These are phyloP conservation scores for Pithys albifrons DNA, from an alignment of 2,113 vertebrate species.

Conservation along the genomic window DNA sequence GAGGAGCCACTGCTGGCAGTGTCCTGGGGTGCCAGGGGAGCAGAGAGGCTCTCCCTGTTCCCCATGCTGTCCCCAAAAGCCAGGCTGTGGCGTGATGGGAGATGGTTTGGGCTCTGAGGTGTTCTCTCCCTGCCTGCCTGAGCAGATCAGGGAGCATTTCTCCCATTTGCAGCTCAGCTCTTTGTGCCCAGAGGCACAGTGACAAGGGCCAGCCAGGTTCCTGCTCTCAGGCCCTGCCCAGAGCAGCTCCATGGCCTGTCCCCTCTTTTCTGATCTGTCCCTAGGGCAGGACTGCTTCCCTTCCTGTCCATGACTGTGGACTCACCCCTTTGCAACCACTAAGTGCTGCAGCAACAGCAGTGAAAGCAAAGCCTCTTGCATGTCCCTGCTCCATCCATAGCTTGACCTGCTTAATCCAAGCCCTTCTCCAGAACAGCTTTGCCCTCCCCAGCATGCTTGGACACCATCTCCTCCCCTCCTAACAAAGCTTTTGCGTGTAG, in stretches of 20 bases:
- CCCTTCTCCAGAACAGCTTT: not conserved
- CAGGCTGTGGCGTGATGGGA: not conserved
- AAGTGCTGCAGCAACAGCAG: not conserved
- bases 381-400: slow-evolving; percentile 22
- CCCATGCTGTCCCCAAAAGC: not conserved
- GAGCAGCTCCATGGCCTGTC: not conserved
- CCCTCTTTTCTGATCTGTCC: not conserved
- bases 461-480: not conserved
- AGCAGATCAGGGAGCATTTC: accelerated
- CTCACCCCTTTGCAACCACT: not conserved
- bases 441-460: slow-evolving; percentile 20
- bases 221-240: not conserved
- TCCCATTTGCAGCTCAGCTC: not conserved
- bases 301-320: not conserved
- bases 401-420: slow-evolving; percentile 14
- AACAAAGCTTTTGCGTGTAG: not conserved
- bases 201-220: not conserved
- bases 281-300: not conserved
- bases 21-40: not conserved
- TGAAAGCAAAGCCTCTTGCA: slow-evolving; percentile 33
- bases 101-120: not conserved
- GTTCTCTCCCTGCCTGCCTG: not conserved
- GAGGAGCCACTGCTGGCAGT: not conserved
- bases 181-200: accelerated
- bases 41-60: not conserved